phyloP scores from a whole-genome alignment of 2,888 invertebrate species.

The Busseola fusca region DNA sequence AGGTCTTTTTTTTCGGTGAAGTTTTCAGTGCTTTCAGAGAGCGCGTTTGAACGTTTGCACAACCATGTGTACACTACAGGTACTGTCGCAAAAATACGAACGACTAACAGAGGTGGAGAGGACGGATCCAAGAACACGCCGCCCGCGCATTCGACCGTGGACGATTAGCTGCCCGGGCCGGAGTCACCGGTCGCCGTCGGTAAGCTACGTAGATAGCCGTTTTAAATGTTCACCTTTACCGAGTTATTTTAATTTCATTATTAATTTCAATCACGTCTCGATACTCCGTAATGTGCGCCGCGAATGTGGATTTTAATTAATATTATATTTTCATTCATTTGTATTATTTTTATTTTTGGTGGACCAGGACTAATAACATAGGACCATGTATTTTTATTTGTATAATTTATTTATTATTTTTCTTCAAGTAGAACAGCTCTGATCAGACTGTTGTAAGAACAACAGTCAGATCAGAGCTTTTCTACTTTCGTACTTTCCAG shows the following conservation, averaged over 20 bases:
- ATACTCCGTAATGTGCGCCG: neutral
- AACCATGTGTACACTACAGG: conserved; percentile 54
- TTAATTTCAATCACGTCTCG: conserved; percentile 6
- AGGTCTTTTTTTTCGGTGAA: conserved; percentile 22
- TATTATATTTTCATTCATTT: conserved; percentile 37
- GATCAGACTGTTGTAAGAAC: neutral
- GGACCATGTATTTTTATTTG: conserved; percentile 32
- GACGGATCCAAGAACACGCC: conserved; percentile 16
- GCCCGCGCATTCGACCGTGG: conserved; percentile 32
- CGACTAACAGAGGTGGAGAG: conserved; percentile 44
- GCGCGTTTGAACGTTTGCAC: conserved; percentile 48
- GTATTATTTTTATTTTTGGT: conserved; percentile 28
- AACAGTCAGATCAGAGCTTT: no score
- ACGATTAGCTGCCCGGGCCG: conserved; percentile 42
- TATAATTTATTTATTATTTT: conserved; percentile 36
- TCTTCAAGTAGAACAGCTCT: conserved; percentile 9
- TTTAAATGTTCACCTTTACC: conserved; percentile 28
- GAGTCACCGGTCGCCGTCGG: conserved; percentile 36
- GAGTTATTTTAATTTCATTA: conserved; percentile 36
- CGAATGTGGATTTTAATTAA: conserved; percentile 12
- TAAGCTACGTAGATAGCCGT: conserved; percentile 46
- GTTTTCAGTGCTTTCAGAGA: conserved; percentile 32
- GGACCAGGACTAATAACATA: conserved; percentile 40
- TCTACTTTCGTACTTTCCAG: neutral
- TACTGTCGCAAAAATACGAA: conserved; percentile 51